These are phyloP conservation scores for Criorhina ranunculi DNA, from an alignment of 2,888 invertebrate species.

Conservation along the genomic window DNA sequence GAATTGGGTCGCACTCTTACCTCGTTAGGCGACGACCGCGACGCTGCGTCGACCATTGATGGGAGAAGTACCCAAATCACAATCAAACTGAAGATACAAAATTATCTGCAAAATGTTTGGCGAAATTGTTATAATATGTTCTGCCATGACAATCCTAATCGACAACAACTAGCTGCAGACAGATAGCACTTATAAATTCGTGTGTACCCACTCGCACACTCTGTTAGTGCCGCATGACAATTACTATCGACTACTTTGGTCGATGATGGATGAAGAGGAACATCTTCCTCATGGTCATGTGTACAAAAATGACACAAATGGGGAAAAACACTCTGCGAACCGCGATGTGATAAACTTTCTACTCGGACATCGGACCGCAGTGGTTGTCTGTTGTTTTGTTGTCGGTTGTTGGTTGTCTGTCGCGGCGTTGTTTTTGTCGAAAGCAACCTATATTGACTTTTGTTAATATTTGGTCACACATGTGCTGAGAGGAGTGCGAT, in stretches of 20 bases:
- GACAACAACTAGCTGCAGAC: slow-evolving; percentile 61
- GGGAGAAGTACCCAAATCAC: slow-evolving; percentile 37
- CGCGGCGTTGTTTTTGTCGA: slow-evolving; percentile 56
- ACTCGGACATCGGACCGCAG: slow-evolving; percentile 67
- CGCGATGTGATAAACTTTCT: slow-evolving; percentile 73
- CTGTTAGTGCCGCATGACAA: slow-evolving; percentile 63
- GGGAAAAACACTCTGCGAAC: slow-evolving; percentile 47
- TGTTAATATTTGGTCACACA: slow-evolving; percentile 70
- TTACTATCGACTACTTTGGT: slow-evolving; percentile 60
- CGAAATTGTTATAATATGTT: slow-evolving; percentile 68
- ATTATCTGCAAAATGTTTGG: slow-evolving; percentile 59
- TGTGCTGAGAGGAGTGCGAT: slow-evolving; percentile 50
- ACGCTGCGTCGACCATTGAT: slow-evolving; percentile 20
- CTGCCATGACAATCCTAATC: slow-evolving; percentile 65
- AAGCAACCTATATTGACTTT: slow-evolving; percentile 72
- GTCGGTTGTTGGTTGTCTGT: slow-evolving; percentile 24
- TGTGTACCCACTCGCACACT: slow-evolving; percentile 50
- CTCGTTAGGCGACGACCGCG: slow-evolving; percentile 15
- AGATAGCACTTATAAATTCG: slow-evolving; percentile 54
- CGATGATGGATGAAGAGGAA: slow-evolving; percentile 74
- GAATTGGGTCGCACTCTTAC: slow-evolving; percentile 66
- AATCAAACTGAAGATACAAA: slow-evolving; percentile 45
- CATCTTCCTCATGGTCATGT: slow-evolving; percentile 69
- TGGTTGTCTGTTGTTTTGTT: slow-evolving; percentile 51
- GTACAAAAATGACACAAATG: slow-evolving; percentile 66